phyloP scores from a whole-genome alignment of 2,797 vertebrate species.

The Glossophaga mutica region DNA sequence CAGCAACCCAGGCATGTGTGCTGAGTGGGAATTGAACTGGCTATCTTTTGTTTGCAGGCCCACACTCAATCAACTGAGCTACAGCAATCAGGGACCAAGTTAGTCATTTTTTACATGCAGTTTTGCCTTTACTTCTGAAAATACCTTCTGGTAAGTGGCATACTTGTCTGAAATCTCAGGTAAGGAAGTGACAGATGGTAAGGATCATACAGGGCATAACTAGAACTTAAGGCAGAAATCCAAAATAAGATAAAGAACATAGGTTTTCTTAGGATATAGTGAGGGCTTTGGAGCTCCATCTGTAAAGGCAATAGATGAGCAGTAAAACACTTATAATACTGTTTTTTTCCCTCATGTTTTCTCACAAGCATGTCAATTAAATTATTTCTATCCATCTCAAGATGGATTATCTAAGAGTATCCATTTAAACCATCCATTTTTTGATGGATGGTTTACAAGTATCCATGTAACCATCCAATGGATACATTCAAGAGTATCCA shows the following conservation, averaged over 20 bases:
- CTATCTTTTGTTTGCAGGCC: too few species aligned
- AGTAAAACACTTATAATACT: neutral
- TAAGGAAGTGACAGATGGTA: neutral
- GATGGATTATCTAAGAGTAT: neutral
- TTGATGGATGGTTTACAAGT: too few species aligned
- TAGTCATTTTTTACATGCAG: neutral
- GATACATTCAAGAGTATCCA: neutral
- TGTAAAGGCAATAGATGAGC: neutral
- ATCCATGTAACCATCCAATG: too few species aligned
- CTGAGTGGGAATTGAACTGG: too few species aligned
- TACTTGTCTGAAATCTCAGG: neutral
- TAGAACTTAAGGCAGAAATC: neutral
- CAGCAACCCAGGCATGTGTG: too few species aligned
- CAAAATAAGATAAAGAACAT: neutral
- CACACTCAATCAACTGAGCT: too few species aligned
- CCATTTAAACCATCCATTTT: too few species aligned
- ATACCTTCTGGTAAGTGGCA: neutral
- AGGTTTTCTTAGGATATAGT: neutral
- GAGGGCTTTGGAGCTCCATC: neutral
- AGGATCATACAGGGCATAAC: neutral
- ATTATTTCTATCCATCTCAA: neutral
- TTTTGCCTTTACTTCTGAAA: conserved; percentile 31
- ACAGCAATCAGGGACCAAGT: neutral
- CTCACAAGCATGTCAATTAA: neutral
- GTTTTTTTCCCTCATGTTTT: neutral